Conservation (phyloP, 2,797 vertebrate genomes). For the Sebastes hubbsi region DNA sequence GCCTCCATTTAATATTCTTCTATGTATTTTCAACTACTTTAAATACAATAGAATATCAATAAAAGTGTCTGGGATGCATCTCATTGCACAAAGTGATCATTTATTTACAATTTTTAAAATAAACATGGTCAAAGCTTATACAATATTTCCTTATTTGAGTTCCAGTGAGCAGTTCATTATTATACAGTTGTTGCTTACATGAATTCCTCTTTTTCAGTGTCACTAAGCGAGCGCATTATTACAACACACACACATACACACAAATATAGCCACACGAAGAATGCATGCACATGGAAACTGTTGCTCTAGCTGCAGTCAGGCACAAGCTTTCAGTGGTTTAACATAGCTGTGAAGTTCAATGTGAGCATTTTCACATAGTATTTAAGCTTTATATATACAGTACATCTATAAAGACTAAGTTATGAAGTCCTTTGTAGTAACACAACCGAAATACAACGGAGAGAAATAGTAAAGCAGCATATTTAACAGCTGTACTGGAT, state of each 20-base stretch:
- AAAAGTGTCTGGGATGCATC: not conserved
- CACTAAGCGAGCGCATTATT: not conserved
- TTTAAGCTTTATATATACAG: not conserved
- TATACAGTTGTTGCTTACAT: not conserved
- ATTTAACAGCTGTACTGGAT: not conserved
- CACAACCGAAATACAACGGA: not conserved
- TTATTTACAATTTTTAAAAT: constrained; percentile 4
- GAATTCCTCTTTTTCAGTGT: not conserved
- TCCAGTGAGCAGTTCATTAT: not conserved
- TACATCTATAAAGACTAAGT: not conserved
- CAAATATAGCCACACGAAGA: no score
- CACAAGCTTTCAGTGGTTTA: not conserved
- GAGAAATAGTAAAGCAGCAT: not conserved
- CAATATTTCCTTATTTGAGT: fast-evolving
- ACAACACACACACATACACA: not conserved
- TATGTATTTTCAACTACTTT: not conserved
- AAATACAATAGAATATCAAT: not conserved
- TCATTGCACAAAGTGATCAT: not conserved
- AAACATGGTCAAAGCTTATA: not conserved
- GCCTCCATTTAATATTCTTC: not conserved
- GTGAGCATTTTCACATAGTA: not conserved
- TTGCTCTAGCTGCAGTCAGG: not conserved
- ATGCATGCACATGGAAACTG: not conserved
- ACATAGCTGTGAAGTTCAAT: not conserved
- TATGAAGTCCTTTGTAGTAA: not conserved